phyloP scores from a whole-genome alignment of 2,797 vertebrate genomes.

The Setipinna tenuifilis region DNA sequence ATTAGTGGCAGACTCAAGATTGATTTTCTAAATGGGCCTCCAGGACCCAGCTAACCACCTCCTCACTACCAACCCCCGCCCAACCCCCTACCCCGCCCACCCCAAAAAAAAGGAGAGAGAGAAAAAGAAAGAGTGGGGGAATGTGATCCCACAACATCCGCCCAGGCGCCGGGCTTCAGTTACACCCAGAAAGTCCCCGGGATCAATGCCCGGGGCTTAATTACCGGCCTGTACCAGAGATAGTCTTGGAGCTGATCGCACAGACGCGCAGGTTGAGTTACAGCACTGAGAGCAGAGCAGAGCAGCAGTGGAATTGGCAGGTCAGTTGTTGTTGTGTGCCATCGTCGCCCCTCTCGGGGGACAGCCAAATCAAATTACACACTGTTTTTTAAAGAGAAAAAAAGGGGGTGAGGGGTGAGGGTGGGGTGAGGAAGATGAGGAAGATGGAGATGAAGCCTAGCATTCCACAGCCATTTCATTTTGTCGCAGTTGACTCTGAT shows the following conservation, averaged over 20 bases:
- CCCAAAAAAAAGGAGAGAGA: neutral
- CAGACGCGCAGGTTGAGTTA: constrained; percentile 57
- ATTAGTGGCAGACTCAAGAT: constrained; percentile 75
- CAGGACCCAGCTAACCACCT: constrained; percentile 51
- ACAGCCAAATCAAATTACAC: constrained; percentile 68
- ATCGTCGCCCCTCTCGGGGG: constrained; percentile 49
- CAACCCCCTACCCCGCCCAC: neutral
- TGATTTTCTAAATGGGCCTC: constrained; percentile 79
- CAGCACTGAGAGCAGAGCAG: constrained; percentile 66
- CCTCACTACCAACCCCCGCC: neutral
- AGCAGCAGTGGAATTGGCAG: constrained; percentile 68
- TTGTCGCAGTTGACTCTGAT: constrained; percentile 46
- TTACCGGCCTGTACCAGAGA: constrained; percentile 68
- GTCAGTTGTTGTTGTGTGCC: constrained; percentile 66
- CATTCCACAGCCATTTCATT: constrained; percentile 67
- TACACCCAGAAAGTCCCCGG: constrained; percentile 67
- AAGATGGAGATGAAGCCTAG: constrained; percentile 60
- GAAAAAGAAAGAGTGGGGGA: constrained; percentile 51
- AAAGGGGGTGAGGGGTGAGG: neutral
- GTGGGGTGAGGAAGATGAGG: neutral
- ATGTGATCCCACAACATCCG: constrained; percentile 56
- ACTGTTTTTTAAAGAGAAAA: constrained; percentile 45
- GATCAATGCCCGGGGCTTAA: constrained; percentile 77
- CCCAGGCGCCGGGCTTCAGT: constrained; percentile 64
- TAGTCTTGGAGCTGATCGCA: constrained; percentile 48